phyloP scores from a whole-genome alignment of 64 coral and sea anemone genomes.

The Cladopsammia gracilis region DNA sequence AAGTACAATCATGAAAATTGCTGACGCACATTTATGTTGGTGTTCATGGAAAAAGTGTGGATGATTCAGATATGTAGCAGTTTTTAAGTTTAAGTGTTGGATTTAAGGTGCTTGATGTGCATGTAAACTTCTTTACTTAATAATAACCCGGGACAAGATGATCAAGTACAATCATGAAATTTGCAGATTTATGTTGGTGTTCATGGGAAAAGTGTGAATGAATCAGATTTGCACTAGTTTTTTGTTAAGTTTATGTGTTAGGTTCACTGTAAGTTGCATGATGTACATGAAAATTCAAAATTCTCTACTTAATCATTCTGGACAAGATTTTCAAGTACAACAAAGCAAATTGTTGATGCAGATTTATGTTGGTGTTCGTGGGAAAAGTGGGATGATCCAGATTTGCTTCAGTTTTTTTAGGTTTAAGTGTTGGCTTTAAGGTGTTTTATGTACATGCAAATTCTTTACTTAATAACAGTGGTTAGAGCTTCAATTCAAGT shows the following conservation, averaged over 20 bases:
- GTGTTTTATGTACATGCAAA: no score
- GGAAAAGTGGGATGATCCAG: constrained; percentile 87
- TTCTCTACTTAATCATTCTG: not conserved
- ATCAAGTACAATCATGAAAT: constrained; percentile 34
- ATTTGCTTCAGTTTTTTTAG: constrained; percentile 95
- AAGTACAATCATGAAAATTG: constrained; percentile 51
- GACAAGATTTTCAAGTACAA: constrained; percentile 98
- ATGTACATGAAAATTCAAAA: no score
- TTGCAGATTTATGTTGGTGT: constrained; percentile 93
- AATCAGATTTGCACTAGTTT: constrained; percentile 90
- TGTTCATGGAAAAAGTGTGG: constrained; percentile 90
- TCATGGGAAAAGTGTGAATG: constrained; percentile 87
- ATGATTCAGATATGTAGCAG: constrained; percentile 89
- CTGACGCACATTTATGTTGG: constrained; percentile 90
- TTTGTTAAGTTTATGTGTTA: constrained; percentile 96
- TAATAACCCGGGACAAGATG: not conserved
- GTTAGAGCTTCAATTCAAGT: not conserved
- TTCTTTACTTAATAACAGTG: not conserved
- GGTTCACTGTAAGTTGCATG: constrained; percentile 28
- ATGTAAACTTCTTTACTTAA: not conserved
- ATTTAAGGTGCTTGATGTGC: constrained; percentile 21
- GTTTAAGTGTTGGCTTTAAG: constrained; percentile 96
- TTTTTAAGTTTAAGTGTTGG: constrained; percentile 99
- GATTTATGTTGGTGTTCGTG: constrained; percentile 91
- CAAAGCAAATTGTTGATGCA: constrained; percentile 93